Conservation (phyloP, 2,888 invertebrate genomes). For the Venusia cambrica region DNA sequence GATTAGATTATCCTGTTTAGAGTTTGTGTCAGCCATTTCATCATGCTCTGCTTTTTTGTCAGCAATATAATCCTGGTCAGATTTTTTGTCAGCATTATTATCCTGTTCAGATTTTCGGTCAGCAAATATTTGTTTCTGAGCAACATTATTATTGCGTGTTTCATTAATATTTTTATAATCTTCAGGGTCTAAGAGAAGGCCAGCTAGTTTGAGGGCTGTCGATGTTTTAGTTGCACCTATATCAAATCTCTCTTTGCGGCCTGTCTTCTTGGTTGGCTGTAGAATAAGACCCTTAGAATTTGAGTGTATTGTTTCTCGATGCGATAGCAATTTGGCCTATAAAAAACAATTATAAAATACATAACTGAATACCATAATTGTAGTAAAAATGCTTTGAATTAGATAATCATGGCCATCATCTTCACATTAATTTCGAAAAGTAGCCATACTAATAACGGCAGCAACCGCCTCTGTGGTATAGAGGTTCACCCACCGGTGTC, state of each 20-base stretch:
- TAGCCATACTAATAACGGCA: too few relatives aligned
- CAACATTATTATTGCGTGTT: conserved; percentile 14
- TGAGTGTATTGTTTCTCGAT: conserved; percentile 38
- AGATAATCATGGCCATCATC: too few relatives aligned
- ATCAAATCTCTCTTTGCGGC: conserved; percentile 61
- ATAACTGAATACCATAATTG: too few relatives aligned
- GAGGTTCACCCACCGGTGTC: too few relatives aligned
- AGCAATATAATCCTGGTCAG: conserved; percentile 1
- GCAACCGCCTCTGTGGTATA: too few relatives aligned
- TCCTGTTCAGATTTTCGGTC: background rate
- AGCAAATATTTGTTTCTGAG: too few relatives aligned
- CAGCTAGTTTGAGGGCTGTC: conserved; percentile 60
- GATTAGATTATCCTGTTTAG: background rate
- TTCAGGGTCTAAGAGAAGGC: conserved; percentile 32
- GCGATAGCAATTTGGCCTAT: conserved; percentile 54
- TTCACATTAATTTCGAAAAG: background rate
- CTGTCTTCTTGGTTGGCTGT: conserved; percentile 42
- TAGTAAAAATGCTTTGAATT: too few relatives aligned
- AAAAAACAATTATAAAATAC: conserved; percentile 4
- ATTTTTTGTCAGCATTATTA: background rate
- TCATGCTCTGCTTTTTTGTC: background rate
- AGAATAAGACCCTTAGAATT: conserved; percentile 4
- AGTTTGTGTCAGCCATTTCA: background rate
- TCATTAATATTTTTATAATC: conserved; percentile 18
- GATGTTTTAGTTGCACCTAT: conserved; percentile 47